Conservation (phyloP, 2,113 vertebrate species). For the Serinus canaria region DNA sequence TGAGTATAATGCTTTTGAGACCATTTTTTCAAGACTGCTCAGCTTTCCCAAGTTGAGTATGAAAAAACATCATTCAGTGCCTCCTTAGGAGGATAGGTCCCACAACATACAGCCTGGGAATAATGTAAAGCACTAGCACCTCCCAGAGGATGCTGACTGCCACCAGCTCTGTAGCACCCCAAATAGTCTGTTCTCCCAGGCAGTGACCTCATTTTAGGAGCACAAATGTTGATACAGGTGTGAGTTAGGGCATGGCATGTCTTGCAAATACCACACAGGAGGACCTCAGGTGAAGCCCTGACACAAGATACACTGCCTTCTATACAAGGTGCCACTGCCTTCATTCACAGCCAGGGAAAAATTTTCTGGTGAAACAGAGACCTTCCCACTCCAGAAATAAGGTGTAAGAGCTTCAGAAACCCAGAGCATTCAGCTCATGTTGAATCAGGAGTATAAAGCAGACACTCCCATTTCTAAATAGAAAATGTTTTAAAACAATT, state of each 20-base stretch:
- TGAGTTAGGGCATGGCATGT: neutral
- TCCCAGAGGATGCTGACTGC: slow-evolving; percentile 20
- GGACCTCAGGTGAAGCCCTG: neutral
- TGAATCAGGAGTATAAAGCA: neutral
- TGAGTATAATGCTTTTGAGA: neutral
- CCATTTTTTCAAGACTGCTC: neutral
- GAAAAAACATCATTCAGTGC: neutral
- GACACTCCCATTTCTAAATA: neutral
- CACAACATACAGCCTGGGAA: neutral
- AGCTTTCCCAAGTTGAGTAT: neutral
- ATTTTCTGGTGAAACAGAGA: neutral
- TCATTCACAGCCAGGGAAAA: neutral
- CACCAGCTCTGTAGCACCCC: neutral
- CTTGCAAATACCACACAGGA: neutral
- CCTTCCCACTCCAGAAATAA: neutral
- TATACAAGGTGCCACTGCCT: neutral
- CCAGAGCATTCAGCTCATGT: neutral
- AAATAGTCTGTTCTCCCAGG: neutral
- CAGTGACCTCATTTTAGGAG: neutral
- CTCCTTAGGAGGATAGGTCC: neutral
- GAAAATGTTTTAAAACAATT: neutral
- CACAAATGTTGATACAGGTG: neutral
- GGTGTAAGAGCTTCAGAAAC: neutral
- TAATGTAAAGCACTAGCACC: neutral
- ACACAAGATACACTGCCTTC: neutral